Evolutionary conservation across 2,113 vertebrate species (phyloP).

Genomic region (Zosterops lateralis): DNA sequence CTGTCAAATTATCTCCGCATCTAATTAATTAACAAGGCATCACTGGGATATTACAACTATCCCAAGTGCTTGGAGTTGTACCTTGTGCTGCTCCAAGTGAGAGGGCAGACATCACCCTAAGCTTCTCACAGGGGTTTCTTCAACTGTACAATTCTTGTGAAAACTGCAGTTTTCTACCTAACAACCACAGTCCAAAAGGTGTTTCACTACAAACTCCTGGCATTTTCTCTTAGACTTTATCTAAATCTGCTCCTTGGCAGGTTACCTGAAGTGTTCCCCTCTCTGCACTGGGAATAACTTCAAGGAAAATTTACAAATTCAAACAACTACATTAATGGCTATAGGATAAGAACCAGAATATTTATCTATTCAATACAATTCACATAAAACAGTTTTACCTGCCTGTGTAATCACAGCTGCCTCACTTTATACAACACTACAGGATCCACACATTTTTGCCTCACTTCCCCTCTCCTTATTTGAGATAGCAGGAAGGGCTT

Average conservation of each 20-base stretch:
- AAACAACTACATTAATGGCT: neutral
- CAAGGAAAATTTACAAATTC: neutral
- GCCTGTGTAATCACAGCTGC: neutral
- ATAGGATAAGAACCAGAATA: neutral
- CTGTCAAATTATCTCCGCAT: neutral
- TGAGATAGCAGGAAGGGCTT: neutral
- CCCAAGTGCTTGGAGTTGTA: neutral
- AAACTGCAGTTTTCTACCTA: neutral
- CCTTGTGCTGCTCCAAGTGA: neutral
- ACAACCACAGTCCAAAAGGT: neutral
- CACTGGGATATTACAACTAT: neutral
- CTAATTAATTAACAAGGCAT: neutral
- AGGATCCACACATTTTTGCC: neutral
- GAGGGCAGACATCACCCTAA: neutral
- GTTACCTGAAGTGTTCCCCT: neutral
- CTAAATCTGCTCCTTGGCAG: neutral
- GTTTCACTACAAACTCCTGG: neutral
- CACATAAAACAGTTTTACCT: neutral
- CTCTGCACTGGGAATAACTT: neutral
- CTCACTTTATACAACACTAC: neutral
- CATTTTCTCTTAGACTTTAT: neutral
- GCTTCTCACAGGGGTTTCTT: neutral
- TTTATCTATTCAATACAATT: neutral
- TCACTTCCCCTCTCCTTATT: neutral
- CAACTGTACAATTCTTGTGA: neutral